Conservation (phyloP, 30 jellyfish, hydroid and myxozoan genomes). For the Hydractinia echinata region DNA sequence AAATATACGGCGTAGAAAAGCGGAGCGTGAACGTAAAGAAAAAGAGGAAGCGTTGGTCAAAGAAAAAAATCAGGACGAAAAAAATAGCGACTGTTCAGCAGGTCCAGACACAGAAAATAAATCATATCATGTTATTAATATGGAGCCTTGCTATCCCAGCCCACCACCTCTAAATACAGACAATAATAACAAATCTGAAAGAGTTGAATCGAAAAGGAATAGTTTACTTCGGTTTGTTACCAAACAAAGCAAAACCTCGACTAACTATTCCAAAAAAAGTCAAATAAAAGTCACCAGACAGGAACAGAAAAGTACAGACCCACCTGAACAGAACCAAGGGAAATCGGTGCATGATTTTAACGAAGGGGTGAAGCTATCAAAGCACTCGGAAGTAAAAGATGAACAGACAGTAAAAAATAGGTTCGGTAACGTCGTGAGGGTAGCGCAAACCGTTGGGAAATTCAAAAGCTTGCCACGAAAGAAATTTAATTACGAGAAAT, state of each 20-base stretch:
- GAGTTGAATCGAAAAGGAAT: neutral
- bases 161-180: no score
- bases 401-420: neutral
- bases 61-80: neutral
- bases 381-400: no score
- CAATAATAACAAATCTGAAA: no score
- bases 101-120: no score
- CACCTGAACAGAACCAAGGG: no score
- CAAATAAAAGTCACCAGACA: neutral
- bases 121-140: no score
- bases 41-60: neutral
- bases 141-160: no score
- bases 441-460: slow-evolving; percentile 6
- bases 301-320: neutral
- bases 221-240: neutral
- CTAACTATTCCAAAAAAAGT: neutral
- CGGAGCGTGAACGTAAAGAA: slow-evolving; percentile 5
- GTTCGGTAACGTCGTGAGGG: slow-evolving; percentile 1
- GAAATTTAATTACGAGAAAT: slow-evolving; percentile 49
- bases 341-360: no score
- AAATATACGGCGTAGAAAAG: slow-evolving; percentile 21
- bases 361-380: no score
- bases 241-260: neutral
- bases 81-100: neutral
- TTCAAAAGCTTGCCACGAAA: neutral